Evolutionary conservation across 1,140 invertebrate genomes (phyloP).

Genomic region (Anastatus disparis): DNA sequence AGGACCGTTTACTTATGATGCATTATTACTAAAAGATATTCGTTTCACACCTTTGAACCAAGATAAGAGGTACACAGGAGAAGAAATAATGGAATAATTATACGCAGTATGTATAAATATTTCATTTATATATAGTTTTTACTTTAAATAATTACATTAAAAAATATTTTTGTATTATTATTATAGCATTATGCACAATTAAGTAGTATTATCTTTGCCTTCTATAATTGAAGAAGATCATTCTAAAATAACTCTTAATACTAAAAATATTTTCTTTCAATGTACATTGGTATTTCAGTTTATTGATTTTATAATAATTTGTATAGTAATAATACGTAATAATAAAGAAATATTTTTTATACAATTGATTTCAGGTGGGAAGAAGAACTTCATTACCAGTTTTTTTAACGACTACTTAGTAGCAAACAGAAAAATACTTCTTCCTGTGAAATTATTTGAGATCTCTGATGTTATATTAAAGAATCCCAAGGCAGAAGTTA

Average conservation of each 20-base stretch:
- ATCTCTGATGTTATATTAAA: slow-evolving; percentile 98
- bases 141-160: slow-evolving; percentile 17
- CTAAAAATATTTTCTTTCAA: slow-evolving; percentile 98
- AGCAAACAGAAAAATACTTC: slow-evolving; percentile 94
- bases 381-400: slow-evolving; percentile 91
- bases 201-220: slow-evolving; percentile 91
- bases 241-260: slow-evolving; percentile 93
- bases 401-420: slow-evolving; percentile 91
- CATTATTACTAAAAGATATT: slow-evolving; percentile 86
- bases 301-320: slow-evolving; percentile 9
- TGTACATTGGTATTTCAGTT: slow-evolving; percentile 96
- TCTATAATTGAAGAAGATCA: slow-evolving; percentile 99
- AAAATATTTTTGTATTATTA: slow-evolving; percentile 23
- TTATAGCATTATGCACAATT: slow-evolving; percentile 90
- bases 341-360: background rate
- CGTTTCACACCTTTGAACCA: slow-evolving; percentile 95
- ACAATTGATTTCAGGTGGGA: slow-evolving; percentile 68
- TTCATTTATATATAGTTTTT: background rate
- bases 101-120: slow-evolving; percentile 69
- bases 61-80: slow-evolving; percentile 83
- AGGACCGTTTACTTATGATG: slow-evolving; percentile 95
- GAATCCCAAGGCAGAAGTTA: too few species aligned
- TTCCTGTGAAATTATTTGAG: slow-evolving; percentile 97
- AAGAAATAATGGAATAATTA: slow-evolving; percentile 92
- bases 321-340: background rate